Conservation (phyloP, 1,140 invertebrate genomes). For the Pogonognathellus flavescens region DNA sequence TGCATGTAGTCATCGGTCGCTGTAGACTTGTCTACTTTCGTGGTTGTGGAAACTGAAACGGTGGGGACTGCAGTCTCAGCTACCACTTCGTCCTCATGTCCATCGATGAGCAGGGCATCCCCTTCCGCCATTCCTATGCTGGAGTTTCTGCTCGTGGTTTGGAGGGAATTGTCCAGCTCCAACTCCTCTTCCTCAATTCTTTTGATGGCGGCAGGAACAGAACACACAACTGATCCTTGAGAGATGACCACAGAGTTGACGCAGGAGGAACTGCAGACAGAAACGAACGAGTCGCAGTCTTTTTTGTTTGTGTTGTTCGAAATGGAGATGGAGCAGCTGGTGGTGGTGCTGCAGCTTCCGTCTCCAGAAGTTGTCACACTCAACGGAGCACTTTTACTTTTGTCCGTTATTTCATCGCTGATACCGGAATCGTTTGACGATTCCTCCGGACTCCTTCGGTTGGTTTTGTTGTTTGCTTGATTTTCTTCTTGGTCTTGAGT, state of each 20-base stretch:
- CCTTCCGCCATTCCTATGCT: background rate
- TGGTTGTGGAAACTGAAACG: background rate
- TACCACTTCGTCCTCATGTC: background rate
- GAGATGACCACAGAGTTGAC: background rate
- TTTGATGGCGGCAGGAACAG: background rate
- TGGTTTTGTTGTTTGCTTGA: conserved; percentile 5
- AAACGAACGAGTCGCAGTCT: conserved; percentile 8
- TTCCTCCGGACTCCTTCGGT: conserved; percentile 62
- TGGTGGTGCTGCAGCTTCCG: background rate
- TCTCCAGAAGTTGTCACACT: background rate
- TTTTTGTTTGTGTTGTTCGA: background rate
- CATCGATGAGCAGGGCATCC: background rate
- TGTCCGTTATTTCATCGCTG: conserved; percentile 59
- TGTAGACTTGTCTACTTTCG: conserved; percentile 60
- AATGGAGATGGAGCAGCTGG: background rate
- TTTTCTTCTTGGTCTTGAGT: conserved; percentile 20
- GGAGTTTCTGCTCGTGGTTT: background rate
- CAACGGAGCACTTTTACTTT: background rate
- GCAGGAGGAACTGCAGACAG: background rate
- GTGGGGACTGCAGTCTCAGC: background rate
- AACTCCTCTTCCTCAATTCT: conserved; percentile 19
- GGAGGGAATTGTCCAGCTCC: background rate
- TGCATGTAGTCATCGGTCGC: conserved; percentile 59
- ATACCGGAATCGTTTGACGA: conserved; percentile 66
- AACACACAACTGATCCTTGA: background rate